Evolutionary conservation across 1,140 invertebrate genomes (phyloP), one percentile per base, ranked within the genome.

Genomic region (Atta colombica): DNA sequence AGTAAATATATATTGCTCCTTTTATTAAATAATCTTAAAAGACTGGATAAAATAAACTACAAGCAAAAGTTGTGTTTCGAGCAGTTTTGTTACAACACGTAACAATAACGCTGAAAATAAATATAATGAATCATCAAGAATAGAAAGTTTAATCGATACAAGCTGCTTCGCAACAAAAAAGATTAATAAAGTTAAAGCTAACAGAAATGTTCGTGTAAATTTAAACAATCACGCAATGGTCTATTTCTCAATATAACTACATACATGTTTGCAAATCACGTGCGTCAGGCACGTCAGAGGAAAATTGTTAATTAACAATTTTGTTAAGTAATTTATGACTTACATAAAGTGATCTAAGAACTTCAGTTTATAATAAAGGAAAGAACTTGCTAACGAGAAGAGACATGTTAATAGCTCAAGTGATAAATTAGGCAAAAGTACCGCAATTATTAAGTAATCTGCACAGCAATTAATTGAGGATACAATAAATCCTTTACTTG

Each of bases 111-210:
- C n/a, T 65, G 39, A 51, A 78, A 65, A 78, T 45, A 65, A 51
- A 35, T 78, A 63, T 10, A 39, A 55, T 55, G 49, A 69, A 51
- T 80, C 60, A 51, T 51, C 21, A 55, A 25, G n/a, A 69, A 10
- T n/a, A 58, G 77, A 58, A 81, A 25, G 63, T 39, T 69, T 71
- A 58, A 69, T 81, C 65, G 65, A 58, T 81, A 80, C 21, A 18
- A 39, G n/a, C 31, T 61, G 25, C 21, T 58, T 69, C 45, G 31
- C 31, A 28, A 81, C 6, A 25, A 39, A 25, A 39, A 53, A 69
- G 14, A 21, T 81, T 71, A 81, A 58, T 69, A 69, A 69, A 80
- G 49, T 16, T 58, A 14, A 25, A 71, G 66, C 51, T 10, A 80
- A 58, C 31, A 21, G n/a, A 69, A 55, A 69, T 81, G 51, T 69